Conservation (phyloP, 2,113 vertebrate species). For the Neotragus pygmaeus region DNA sequence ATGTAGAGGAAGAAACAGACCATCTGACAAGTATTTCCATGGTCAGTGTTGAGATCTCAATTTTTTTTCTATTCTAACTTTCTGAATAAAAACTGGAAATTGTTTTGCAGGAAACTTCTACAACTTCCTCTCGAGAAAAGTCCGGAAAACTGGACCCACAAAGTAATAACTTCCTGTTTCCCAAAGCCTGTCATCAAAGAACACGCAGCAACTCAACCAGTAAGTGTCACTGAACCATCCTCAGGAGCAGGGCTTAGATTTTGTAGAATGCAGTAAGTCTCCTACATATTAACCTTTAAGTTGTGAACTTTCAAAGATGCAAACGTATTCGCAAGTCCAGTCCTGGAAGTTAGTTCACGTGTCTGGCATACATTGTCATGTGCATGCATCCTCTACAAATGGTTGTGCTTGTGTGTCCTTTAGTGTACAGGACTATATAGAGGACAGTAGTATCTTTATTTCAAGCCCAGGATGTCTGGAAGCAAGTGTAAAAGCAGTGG, state of each 20-base stretch:
- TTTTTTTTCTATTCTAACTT: neutral
- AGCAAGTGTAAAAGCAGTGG: neutral
- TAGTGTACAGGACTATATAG: neutral
- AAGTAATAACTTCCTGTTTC: constrained; percentile 71
- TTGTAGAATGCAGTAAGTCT: neutral
- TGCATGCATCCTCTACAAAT: neutral
- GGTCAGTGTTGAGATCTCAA: neutral
- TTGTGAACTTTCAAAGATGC: neutral
- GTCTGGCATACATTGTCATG: neutral
- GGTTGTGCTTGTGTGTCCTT: neutral
- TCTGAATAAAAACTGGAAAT: neutral
- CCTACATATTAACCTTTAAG: neutral
- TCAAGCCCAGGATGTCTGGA: neutral
- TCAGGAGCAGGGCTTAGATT: neutral
- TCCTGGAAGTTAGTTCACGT: neutral
- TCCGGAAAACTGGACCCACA: constrained; percentile 70
- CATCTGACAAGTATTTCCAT: neutral
- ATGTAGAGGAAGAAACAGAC: neutral
- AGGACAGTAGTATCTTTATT: neutral
- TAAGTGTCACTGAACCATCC: constrained; percentile 69
- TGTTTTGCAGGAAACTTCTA: constrained; percentile 80
- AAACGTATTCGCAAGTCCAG: neutral
- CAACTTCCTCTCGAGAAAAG: constrained; percentile 76
- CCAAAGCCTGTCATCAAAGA: constrained; percentile 78
- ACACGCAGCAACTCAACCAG: constrained; percentile 89